A percentile compares a stretch with the other conserved stretches of the same genome.
phyloP scores from a whole-genome alignment of 2,888 invertebrate genomes.

The Brachyptera risi region DNA sequence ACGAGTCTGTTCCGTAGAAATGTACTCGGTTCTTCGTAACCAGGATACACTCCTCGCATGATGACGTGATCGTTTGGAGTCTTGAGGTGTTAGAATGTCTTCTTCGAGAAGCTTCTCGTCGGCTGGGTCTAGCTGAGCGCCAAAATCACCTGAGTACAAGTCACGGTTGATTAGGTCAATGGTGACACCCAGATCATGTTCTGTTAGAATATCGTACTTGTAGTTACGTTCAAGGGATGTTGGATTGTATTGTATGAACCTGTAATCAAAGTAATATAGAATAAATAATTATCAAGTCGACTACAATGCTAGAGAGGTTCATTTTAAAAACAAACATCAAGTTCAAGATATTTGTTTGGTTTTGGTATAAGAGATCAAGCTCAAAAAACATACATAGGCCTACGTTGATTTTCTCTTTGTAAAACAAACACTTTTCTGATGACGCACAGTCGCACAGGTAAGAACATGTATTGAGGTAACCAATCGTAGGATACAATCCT shows the following conservation, averaged over 20 bases:
- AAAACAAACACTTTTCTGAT: no score
- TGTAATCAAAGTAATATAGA: no score
- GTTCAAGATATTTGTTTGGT: no score
- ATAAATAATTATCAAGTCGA: no score
- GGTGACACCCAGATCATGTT: conserved; percentile 94
- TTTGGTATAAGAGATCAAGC: no score
- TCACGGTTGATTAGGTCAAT: conserved; percentile 97
- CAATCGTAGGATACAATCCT: no score
- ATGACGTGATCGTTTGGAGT: conserved; percentile 84
- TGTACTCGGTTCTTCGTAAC: conserved; percentile 97
- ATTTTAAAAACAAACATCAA: no score
- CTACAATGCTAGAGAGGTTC: no score
- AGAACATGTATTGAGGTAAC: no score
- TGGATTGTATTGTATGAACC: conserved; percentile 93
- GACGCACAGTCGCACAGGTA: no score
- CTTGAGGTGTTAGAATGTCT: conserved; percentile 83
- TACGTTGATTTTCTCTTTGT: no score
- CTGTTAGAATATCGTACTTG: conserved; percentile 94
- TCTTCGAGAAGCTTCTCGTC: conserved; percentile 96
- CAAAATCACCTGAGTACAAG: conserved; percentile 78
- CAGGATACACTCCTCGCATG: conserved; percentile 97
- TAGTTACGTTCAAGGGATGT: conserved; percentile 92
- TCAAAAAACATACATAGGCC: no score
- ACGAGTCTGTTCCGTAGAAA: conserved; percentile 96
- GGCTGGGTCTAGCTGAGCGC: conserved; percentile 75